Base-by-base conservation (phyloP, 1,140 invertebrate species). In the Macrocentrus cingulum region DNA sequence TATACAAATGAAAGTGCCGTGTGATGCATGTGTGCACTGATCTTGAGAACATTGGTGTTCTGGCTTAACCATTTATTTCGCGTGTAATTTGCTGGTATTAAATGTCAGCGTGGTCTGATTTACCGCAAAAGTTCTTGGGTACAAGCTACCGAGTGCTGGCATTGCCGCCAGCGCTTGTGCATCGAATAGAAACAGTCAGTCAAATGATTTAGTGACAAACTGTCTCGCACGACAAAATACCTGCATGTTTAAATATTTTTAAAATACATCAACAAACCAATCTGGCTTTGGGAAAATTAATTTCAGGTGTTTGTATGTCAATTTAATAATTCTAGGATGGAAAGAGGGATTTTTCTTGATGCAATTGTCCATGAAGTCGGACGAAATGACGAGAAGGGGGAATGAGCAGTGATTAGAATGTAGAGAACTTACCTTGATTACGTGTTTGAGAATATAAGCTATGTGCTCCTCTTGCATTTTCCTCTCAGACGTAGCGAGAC, bases 391-490 rank as follows among this genome's bases (percentile, higher is more conserved):
- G n/a, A n/a, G n/a, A n/a, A n/a, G n/a, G n/a, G n/a, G n/a, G n/a
- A n/a, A n/a, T n/a, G n/a, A n/a, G n/a, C n/a, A n/a, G n/a, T n/a
- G n/a, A n/a, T n/a, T n/a, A n/a, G n/a, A n/a, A n/a, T n/a, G n/a
- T n/a, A n/a, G n/a, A n/a, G n/a, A n/a, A n/a, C 75, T 81, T 82
- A 90, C 89, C 83, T 91, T 89, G 59, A 92, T 88, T 63, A 87
- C 86, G 84, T 95, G 91, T 69, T 87, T 89, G 45, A 95, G 81
- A 64, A 95, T 90, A 74, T 89, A 92, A 46, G 88, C 91, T 59
- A 95, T 93, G 67, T 95, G 88, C 69, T 91, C 87, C 74, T 95
- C 92, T 29, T 83, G 83, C 84, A 94, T 85, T 76, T 87, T 84
- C 71, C 87, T 86, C 68, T 89, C 86, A 54, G 82, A 76, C 19